Base-by-base conservation (phyloP, 2,113 vertebrate genomes). In the Eolophus roseicapilla region DNA sequence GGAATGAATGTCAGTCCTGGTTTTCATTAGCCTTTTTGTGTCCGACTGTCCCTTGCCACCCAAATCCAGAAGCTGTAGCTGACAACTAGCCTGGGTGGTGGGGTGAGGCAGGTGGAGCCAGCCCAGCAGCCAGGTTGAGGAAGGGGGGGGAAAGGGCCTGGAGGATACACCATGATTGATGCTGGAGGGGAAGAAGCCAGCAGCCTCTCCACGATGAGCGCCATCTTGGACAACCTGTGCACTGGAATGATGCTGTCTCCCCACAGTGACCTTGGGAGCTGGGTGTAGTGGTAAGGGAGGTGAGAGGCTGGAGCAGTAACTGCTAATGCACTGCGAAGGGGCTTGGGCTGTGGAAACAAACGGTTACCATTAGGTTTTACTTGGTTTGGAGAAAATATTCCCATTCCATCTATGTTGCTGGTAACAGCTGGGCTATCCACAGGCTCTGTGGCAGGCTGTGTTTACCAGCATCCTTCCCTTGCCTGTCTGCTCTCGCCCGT, bases 401-500 rank as follows among this genome's bases (percentile, higher is more conserved):
- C 83, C 14, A 24, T 69, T 92, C 49, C n/a, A n/a, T 11, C 49
- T 55, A 17, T 0, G 0, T 39, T 80, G 80, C 76, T 70, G 44
- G 39, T 89, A 83, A 35, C 59, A 82, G 46, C 79, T 82, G 80
- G 75, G 37, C 68, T 4, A 6, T 46, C 65, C 10, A 6, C 79
- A 67, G 65, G 67, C 55, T 78, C 79, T 79, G 82, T 4, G 2
- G 88, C 78, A 85, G 67, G 50, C 33, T 88, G 49, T 90, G 49
- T 68, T 86, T 73, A 13, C 23, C 69, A 67, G 65, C 69, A 65
- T 65, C 60, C 23, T 60, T n/a, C 62, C 24, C 24, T 52, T 0
- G 0, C 67, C 79, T 63, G 37, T 2, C 37, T 73, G 1, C 53
- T 78, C 67, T 68, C 2, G 1, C 41, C n/a, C 20, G 24, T 19